Conservation (phyloP, 2,113 vertebrate species). For the Lontra canadensis region DNA sequence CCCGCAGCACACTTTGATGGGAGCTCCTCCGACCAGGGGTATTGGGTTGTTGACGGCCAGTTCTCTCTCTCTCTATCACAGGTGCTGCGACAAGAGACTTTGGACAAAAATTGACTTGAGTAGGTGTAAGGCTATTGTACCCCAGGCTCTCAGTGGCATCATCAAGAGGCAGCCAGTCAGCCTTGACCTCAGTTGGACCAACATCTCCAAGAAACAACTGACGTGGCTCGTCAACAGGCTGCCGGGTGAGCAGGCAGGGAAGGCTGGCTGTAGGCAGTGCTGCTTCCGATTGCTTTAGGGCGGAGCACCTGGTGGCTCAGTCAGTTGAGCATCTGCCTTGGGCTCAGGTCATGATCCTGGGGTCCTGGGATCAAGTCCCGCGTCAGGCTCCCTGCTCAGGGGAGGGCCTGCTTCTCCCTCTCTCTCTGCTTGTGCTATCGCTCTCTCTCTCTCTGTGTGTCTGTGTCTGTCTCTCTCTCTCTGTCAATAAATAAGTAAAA, state of each 20-base stretch:
- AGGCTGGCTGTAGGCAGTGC: not conserved
- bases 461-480: no score
- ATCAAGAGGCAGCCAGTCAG: constrained; percentile 96
- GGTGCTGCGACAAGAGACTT: constrained; percentile 98
- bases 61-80: constrained; percentile 75
- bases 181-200: constrained; percentile 98
- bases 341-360: not conserved
- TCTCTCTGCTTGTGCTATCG: not conserved
- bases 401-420: not conserved
- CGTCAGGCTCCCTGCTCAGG: not conserved
- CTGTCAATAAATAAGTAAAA: not conserved
- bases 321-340: not conserved
- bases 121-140: constrained; percentile 94
- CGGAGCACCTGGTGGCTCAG: not conserved
- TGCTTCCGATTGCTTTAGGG: not conserved
- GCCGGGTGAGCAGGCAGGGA: constrained; percentile 82
- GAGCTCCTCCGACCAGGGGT: not conserved
- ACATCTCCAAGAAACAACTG: constrained; percentile 98
- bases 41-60: not conserved
- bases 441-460: no score
- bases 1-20: not conserved
- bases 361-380: not conserved
- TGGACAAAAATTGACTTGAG: constrained; percentile 97
- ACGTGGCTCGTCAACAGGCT: constrained; percentile 96
- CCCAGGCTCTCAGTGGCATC: constrained; percentile 96